phyloP scores from a whole-genome alignment of 1,140 invertebrate species.

The Trichonephila inaurata region DNA sequence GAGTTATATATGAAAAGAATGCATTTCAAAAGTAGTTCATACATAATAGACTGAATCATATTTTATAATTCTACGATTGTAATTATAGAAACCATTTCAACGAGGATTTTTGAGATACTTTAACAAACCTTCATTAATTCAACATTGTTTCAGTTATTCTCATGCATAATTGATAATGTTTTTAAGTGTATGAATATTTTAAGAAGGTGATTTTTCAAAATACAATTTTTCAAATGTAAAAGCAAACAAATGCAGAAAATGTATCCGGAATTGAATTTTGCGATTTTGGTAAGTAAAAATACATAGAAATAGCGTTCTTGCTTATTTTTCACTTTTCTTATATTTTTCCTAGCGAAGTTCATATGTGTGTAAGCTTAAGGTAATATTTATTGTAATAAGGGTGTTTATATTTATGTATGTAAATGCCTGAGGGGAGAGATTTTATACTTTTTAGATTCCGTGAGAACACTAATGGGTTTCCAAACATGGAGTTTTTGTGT shows the following conservation, averaged over 20 bases:
- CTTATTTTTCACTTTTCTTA: too few species aligned
- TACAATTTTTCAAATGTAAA: background rate
- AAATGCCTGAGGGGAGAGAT: background rate
- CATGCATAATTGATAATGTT: background rate
- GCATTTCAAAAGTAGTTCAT: too few species aligned
- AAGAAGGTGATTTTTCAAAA: background rate
- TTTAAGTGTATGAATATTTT: background rate
- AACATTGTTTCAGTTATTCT: background rate
- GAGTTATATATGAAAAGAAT: too few species aligned
- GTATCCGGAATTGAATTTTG: background rate
- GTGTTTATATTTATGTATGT: background rate
- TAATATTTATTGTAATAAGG: background rate
- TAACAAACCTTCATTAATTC: background rate
- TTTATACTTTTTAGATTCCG: background rate
- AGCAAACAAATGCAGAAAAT: background rate
- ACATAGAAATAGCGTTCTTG: too few species aligned
- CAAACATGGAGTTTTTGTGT: background rate
- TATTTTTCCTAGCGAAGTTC: background rate
- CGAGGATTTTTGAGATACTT: too few species aligned
- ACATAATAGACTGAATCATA: too few species aligned
- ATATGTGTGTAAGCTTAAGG: background rate
- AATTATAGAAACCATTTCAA: too few species aligned
- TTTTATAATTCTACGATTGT: too few species aligned
- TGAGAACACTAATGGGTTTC: background rate
- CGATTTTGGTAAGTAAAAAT: background rate